A percentile compares a stretch with the other conserved stretches of the same genome.
Evolutionary conservation across 2,113 vertebrate genomes (phyloP).

Genomic region (Chelonoidis abingdonii): DNA sequence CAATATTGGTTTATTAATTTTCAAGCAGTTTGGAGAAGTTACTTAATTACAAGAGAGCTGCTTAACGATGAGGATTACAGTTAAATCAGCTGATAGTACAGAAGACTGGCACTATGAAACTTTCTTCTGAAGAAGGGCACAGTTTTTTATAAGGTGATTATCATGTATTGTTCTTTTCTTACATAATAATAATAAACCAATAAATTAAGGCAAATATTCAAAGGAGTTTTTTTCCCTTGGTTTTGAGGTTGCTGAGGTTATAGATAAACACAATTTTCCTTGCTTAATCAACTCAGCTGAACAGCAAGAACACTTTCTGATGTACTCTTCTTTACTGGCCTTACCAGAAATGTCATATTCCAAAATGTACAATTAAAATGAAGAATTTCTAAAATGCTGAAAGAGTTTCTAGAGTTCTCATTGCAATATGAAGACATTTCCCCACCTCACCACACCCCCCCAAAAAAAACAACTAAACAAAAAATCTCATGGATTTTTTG

Average conservation of each 20-base stretch:
- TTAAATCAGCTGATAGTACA: neutral
- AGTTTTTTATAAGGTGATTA: neutral
- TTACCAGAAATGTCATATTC: neutral
- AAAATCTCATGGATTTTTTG: accelerated
- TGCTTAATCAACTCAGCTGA: neutral
- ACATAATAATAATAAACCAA: neutral
- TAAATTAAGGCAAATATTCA: neutral
- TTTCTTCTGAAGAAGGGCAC: neutral
- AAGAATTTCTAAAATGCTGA: neutral
- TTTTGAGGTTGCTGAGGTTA: neutral
- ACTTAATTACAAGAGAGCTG: neutral
- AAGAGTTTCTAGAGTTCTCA: neutral
- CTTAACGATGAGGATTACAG: accelerated
- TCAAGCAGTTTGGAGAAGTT: neutral
- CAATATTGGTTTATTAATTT: neutral
- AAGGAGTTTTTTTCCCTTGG: neutral
- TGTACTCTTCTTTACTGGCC: neutral
- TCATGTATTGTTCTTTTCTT: neutral
- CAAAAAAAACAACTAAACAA: neutral
- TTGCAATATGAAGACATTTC: neutral
- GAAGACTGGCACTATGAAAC: neutral
- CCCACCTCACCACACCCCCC: too few relatives aligned
- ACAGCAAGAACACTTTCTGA: neutral
- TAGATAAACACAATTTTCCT: neutral
- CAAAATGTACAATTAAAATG: neutral